A percentile compares a stretch with the other conserved stretches of the same genome.
These are phyloP conservation scores for Adelosebastes latens DNA, from an alignment of 2,797 vertebrate genomes.

Conservation along the genomic window DNA sequence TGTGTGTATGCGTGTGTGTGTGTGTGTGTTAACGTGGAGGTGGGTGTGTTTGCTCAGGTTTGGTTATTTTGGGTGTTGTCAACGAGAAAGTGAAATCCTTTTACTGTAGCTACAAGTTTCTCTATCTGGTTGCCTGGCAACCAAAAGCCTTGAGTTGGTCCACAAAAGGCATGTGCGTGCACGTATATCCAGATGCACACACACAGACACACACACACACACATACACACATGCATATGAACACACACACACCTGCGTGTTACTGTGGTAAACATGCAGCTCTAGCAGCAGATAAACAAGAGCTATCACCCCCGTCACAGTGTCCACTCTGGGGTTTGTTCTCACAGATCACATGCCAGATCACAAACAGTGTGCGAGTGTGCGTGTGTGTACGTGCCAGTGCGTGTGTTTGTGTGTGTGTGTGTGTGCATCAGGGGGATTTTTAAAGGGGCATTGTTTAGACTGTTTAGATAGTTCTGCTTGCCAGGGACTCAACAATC, in stretches of 20 bases:
- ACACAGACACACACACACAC: slow-evolving; percentile 18
- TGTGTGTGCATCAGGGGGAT: slow-evolving; percentile 20
- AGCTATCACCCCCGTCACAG: slow-evolving; percentile 60
- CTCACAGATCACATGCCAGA: slow-evolving; percentile 71
- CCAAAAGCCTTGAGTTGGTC: slow-evolving; percentile 74
- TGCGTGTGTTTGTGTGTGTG: not conserved
- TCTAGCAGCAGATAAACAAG: slow-evolving; percentile 63
- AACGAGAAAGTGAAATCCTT: slow-evolving; percentile 60
- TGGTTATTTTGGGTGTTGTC: slow-evolving; percentile 67
- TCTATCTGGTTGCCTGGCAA: slow-evolving; percentile 74
- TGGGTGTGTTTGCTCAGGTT: slow-evolving; percentile 60
- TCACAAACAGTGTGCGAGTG: slow-evolving; percentile 51
- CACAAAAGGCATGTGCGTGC: slow-evolving; percentile 48
- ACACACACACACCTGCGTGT: slow-evolving; percentile 32
- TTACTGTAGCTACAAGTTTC: slow-evolving; percentile 68
- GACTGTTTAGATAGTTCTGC: slow-evolving; percentile 60
- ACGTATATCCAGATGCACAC: slow-evolving; percentile 18
- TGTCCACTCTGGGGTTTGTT: slow-evolving; percentile 74
- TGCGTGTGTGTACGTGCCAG: not conserved
- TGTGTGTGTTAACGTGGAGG: slow-evolving; percentile 2
- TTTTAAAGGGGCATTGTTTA: slow-evolving; percentile 66
- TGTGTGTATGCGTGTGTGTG: not conserved
- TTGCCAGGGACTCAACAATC: slow-evolving; percentile 59
- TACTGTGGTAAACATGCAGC: slow-evolving; percentile 61
- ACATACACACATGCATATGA: not conserved